Evolutionary conservation across 2,113 vertebrate genomes (phyloP).

Genomic region (Dicentrarchus labrax): DNA sequence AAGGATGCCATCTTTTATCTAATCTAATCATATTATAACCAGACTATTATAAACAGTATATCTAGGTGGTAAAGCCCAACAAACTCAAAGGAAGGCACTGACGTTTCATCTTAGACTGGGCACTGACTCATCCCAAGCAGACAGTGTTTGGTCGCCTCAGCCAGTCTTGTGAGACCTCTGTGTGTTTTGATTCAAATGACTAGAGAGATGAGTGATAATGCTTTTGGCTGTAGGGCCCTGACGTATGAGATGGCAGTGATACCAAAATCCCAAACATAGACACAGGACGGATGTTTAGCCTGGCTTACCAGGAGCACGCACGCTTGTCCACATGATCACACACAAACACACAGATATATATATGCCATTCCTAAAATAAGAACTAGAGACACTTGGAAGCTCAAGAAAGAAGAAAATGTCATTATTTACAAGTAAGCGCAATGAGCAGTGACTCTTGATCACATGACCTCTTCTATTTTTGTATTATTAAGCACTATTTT

Average conservation of each 20-base stretch:
- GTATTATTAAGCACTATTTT: too few species aligned
- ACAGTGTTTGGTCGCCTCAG: conserved; percentile 39
- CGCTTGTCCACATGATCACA: conserved; percentile 19
- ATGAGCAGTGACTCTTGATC: neutral
- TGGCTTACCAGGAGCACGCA: conserved; percentile 32
- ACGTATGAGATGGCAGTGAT: conserved; percentile 59
- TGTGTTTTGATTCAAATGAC: conserved; percentile 46
- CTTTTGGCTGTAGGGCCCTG: conserved; percentile 47
- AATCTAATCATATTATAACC: conserved; percentile 1
- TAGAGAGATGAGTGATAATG: conserved; percentile 37
- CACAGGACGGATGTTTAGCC: conserved; percentile 45
- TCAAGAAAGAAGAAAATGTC: neutral
- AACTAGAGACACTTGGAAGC: neutral
- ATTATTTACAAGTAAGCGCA: conserved; percentile 23
- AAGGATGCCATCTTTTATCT: neutral
- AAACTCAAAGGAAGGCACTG: conserved; percentile 20
- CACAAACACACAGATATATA: conserved; percentile 5
- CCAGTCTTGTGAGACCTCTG: conserved; percentile 34
- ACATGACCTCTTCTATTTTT: conserved; percentile 14
- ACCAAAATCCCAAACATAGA: conserved; percentile 59
- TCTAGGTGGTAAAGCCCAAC: conserved; percentile 16
- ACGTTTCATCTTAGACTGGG: conserved; percentile 32
- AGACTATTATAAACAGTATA: neutral
- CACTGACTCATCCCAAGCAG: conserved; percentile 62
- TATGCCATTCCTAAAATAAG: conserved; percentile 33